Evolutionary conservation across 1,140 invertebrate species (phyloP), one percentile per base, ranked within the genome.

Genomic region (Rhyzopertha dominica): DNA sequence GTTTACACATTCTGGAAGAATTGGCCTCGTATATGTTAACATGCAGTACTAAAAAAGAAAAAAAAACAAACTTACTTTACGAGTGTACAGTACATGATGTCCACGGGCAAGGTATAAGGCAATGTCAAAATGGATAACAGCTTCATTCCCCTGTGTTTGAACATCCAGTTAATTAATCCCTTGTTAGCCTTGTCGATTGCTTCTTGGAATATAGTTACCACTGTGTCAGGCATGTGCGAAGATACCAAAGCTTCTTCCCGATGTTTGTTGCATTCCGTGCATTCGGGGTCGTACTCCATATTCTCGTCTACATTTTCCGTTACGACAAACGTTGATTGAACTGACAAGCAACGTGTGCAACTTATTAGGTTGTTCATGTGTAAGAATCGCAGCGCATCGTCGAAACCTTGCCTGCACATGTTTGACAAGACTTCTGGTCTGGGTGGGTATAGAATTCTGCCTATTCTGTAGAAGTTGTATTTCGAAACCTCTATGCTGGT

Each of bases 371-470:
- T 93, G 65, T 95, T 95, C 46, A 84, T 80, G 52, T 95, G 90
- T 32, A 98, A 71, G 71, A 95, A 98, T 40, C 85, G 77, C 1
- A 98, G 73, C 0, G 93, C 90, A 70, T 99, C 95, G 57, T 97
- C 92, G 66, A 98, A 99, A 13, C 94, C 95, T 73, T 98, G 94
- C 59, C 95, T 89, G 66, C 95, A 98, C 81, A 98, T 95, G 56
- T 90, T 89, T 45, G 90, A 92, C 13, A 92, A 69, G 45, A 90
- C 82, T 72, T 98, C 93, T 2, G 92, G 87, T 58, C 87, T 87
- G 1, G 95, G 94, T 16, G 96, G 95, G 67, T 97, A 97, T 4
- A 99, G 72, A 58, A 95, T 94, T 47, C 89, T 78, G 0, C 84
- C 81, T 60, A 98, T 84, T 37, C 95, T 78, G 61, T 93, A 93